phyloP scores from a whole-genome alignment of 2,888 invertebrate species.

The Cerceris rybyensis region DNA sequence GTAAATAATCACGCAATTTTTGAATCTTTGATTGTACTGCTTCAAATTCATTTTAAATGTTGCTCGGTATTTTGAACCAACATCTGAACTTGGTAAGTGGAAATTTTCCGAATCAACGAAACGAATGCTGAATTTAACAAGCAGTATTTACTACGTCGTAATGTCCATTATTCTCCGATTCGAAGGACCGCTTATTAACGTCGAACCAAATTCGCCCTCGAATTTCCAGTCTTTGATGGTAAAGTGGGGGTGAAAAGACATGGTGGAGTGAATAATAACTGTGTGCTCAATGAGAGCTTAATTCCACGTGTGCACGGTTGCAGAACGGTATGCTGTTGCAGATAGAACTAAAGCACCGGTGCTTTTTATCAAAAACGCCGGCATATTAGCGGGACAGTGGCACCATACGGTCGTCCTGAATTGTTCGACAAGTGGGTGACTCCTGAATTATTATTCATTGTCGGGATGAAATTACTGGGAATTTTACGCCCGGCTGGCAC shows the following conservation, averaged over 20 bases:
- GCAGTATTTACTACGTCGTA: too few species aligned
- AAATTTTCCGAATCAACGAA: too few species aligned
- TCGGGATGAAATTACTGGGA: constrained; percentile 46
- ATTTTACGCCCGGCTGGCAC: constrained; percentile 43
- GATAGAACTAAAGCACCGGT: constrained; percentile 12
- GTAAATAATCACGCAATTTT: too few species aligned
- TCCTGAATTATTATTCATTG: constrained; percentile 51
- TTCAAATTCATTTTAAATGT: too few species aligned
- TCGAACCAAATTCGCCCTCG: neutral
- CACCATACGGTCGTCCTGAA: constrained; percentile 36
- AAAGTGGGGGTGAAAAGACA: constrained; percentile 28
- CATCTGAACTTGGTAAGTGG: too few species aligned
- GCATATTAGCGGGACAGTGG: constrained; percentile 32
- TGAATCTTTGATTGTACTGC: too few species aligned
- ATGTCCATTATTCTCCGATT: too few species aligned
- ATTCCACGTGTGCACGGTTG: constrained; percentile 49
- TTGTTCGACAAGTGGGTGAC: constrained; percentile 49
- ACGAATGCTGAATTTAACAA: too few species aligned
- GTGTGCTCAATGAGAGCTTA: constrained; percentile 51
- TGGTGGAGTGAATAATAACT: constrained; percentile 39
- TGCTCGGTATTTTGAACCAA: too few species aligned
- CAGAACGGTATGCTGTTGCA: constrained; percentile 32
- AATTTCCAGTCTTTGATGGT: constrained; percentile 35
- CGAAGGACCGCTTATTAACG: neutral
- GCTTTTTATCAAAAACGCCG: constrained; percentile 41